Base-by-base conservation (phyloP, 1,140 invertebrate genomes). In the Acromyrmex charruanus region DNA sequence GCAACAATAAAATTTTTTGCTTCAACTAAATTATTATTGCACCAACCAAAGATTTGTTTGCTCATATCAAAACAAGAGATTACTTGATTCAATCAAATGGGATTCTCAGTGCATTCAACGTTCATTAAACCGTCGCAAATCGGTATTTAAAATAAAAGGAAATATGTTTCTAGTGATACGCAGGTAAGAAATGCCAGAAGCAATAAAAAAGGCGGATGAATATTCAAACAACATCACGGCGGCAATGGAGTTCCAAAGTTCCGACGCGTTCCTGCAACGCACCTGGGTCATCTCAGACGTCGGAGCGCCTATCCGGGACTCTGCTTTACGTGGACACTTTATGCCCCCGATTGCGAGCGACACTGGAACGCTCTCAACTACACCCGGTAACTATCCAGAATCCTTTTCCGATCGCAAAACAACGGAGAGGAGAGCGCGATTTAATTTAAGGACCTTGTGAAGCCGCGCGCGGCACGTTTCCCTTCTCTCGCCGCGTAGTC, bases 341-440 rank as follows among this genome's bases (percentile, higher is more conserved):
- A 95, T 95, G 95, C 94, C 93, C 91, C 93, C 94, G 95, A 95
- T 95, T 95, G 94, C 94, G 87, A 93, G 91, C 94, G 92, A 95
- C 94, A 95, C 93, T 94, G 93, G 95, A 95, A 95, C 95, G 94
- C 95, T 95, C 94, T 95, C 94, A 95, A 91, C 90, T 39, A 39
- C 55, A 39, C 12, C 14, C 84, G 39, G 39, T 39, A 14, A 49
- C 92, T 82, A 84, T 92, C 90, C 88, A 86, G 86, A 85, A 16
- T 75, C 84, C 82, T 88, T 80, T 85, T 88, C 86, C 88, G 55
- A 86, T 90, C 79, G 79, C 87, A 91, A 93, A 68, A 94, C 92
- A 92, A 93, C 91, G 85, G 87, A 92, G 87, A 92, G 86, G 21
- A 53, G 51, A 69, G 31, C 63, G 63, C 89, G 87, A 86, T 92